Base-by-base conservation (phyloP, 2,888 invertebrate species). In the Gonocerus acuteangulatus region DNA sequence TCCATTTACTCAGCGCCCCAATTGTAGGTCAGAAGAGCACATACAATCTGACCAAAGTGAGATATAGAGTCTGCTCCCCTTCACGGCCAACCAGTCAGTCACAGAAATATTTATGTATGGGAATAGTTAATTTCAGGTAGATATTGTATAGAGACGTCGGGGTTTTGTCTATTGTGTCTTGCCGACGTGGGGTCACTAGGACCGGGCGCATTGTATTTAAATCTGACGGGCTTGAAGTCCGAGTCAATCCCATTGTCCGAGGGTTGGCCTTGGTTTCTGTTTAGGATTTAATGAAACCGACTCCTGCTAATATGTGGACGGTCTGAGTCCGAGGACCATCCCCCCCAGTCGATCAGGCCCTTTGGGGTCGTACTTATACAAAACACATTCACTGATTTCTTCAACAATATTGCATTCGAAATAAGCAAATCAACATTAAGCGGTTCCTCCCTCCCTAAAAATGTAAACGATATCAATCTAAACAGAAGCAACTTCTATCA, bases 121-220 rank as follows among this genome's bases (percentile, higher is more conserved):
- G 63, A 61, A 63, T 63, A 60, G 63, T 63, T 63, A 61, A 63
- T 61, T 61, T 57, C 57, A 56, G 44, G 61, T 42, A 63, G 49
- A 51, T 48, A 56, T 47, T 59, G 60, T 63, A 63, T 63, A 63
- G 63, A 63, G 63, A 63, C 61, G 60, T 63, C 54, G 60, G 61
- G 63, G 52, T 63, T 63, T 63, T 63, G 63, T 63, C 63, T 63
- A 63, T 63, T 63, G 63, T 63, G 44, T 34, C 19, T 16, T 13
- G 11, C 36, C 42, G 4, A 18, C 21, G 21, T n/a, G 39, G 22
- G 54, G 54, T 9, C 42, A 42, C 22, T 42, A 21, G 22, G 54
- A 3, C 42, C 9, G 2, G 15, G 21, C 6, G 42, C 54, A 54
- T 54, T 54, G 54, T 54, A 54, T 54, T 54, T 54, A 54, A 54